Evolutionary conservation across 2,888 invertebrate species (phyloP).

Genomic region (Epinotia nisella): DNA sequence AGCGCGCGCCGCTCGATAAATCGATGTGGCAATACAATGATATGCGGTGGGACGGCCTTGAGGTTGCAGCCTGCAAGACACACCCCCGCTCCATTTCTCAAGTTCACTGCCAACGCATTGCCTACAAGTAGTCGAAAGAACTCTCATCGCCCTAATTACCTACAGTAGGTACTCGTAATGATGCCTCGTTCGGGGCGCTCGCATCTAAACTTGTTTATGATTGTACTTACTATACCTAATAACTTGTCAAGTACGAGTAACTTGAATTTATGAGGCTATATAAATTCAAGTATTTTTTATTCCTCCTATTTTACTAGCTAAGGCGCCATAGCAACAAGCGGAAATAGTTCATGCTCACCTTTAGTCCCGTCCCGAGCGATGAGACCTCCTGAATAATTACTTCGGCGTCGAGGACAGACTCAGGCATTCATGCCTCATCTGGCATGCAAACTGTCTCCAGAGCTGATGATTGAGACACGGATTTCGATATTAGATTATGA

Average conservation of each 20-base stretch:
- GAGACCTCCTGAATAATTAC: conserved; percentile 42
- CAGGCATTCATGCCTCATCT: conserved; percentile 42
- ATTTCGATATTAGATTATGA: conserved; percentile 22
- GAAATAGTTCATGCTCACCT: conserved; percentile 12
- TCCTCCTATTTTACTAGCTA: not conserved
- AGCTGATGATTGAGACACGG: conserved; percentile 40
- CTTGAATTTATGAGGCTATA: not conserved
- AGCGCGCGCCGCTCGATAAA: conserved; percentile 84
- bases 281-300: not conserved
- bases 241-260: not conserved
- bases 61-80: conserved; percentile 80
- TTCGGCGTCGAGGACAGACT: conserved; percentile 31
- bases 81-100: conserved; percentile 75
- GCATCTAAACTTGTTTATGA: not conserved
- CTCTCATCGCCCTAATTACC: conserved; percentile 28
- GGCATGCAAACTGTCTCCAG: conserved; percentile 43
- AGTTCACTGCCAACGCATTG: conserved; percentile 79
- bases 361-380: conserved; percentile 34
- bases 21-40: conserved; percentile 79
- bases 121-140: conserved; percentile 56
- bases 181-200: not conserved
- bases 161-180: not conserved
- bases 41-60: conserved; percentile 78
- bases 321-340: conserved; percentile 15
- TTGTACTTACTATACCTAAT: not conserved